phyloP scores from a whole-genome alignment of 2,888 invertebrate genomes.

The Abscondita cerata region DNA sequence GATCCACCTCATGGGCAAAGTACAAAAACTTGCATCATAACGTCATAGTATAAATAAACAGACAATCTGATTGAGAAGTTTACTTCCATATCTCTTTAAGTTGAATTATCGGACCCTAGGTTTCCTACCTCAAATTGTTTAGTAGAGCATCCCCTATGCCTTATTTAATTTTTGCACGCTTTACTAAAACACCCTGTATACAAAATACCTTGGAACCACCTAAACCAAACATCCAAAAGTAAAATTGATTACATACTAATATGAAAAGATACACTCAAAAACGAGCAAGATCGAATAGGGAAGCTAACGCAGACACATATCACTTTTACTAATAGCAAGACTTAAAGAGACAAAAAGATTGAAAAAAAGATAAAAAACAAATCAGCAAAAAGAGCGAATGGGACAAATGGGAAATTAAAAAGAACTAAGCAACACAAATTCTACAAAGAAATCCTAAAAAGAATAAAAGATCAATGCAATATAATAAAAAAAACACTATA shows the following conservation, averaged over 20 bases:
- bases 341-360: constrained; percentile 3
- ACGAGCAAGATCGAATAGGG: constrained; percentile 2
- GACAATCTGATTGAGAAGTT: too few relatives aligned
- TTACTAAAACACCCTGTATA: neutral
- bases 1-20: too few relatives aligned
- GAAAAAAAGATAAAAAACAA: neutral
- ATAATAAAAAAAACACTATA: too few relatives aligned
- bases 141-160: too few relatives aligned
- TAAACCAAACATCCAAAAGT: neutral
- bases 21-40: too few relatives aligned
- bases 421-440: neutral
- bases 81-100: too few relatives aligned
- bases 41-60: too few relatives aligned
- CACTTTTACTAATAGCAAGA: neutral
- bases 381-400: neutral
- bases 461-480: too few relatives aligned
- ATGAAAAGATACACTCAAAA: neutral
- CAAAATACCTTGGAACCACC: constrained; percentile 9
- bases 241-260: constrained; percentile 9
- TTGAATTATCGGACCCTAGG: too few relatives aligned
- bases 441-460: neutral
- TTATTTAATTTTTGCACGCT: too few relatives aligned
- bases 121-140: too few relatives aligned
- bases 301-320: neutral
- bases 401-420: neutral